These are phyloP conservation scores for Morelia viridis DNA, from an alignment of 2,797 vertebrate genomes.

Conservation along the genomic window DNA sequence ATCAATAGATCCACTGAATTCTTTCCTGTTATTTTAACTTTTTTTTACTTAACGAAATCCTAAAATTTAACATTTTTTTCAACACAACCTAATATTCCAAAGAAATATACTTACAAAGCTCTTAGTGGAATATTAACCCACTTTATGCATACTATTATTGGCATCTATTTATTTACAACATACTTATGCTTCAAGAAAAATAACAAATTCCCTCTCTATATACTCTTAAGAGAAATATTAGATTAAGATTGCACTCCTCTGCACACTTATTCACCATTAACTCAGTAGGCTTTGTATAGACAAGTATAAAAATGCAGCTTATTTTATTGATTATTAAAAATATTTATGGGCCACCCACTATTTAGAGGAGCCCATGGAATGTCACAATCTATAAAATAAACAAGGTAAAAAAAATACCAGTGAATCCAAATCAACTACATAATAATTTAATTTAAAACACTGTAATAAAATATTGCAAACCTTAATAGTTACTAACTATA, in stretches of 20 bases:
- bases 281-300: background rate
- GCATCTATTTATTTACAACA: background rate
- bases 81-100: background rate
- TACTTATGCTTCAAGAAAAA: slow-evolving; percentile 21
- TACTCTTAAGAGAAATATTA: background rate
- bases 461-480: background rate
- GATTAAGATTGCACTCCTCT: slow-evolving; percentile 1
- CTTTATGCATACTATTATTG: background rate
- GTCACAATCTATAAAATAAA: background rate
- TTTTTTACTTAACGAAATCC: background rate
- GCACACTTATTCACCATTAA: background rate
- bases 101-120: background rate
- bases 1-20: background rate
- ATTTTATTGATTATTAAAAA: background rate
- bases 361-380: background rate
- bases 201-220: background rate
- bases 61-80: background rate
- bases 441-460: no score
- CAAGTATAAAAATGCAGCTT: background rate
- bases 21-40: background rate
- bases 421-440: background rate
- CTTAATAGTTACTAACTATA: background rate
- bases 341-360: background rate
- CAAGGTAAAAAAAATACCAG: background rate
- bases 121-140: slow-evolving; percentile 4